Conservation (phyloP, 2,113 vertebrate genomes). For the Ciconia stormi region DNA sequence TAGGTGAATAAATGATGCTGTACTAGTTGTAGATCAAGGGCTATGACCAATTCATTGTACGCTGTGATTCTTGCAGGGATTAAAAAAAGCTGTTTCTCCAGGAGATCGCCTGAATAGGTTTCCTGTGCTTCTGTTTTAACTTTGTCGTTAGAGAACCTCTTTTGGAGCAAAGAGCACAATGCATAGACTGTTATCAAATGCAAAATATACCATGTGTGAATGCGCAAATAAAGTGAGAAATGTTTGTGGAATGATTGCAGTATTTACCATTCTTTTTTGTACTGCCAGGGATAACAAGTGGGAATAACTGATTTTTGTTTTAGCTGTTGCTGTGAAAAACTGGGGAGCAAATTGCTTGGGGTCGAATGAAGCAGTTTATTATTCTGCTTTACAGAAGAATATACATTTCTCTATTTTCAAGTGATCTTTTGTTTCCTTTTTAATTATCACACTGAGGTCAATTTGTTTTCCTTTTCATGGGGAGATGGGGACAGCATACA, state of each 20-base stretch:
- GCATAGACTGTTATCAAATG: constrained; percentile 40
- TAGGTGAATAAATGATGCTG: background rate
- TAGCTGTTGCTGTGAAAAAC: constrained; percentile 1
- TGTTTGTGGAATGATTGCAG: background rate
- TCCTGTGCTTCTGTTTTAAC: constrained; percentile 27
- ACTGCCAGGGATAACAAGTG: constrained; percentile 47
- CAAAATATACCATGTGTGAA: constrained; percentile 30
- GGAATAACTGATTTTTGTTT: constrained; percentile 33
- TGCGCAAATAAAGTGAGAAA: constrained; percentile 47
- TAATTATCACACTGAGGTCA: constrained; percentile 6
- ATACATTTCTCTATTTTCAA: constrained; percentile 15
- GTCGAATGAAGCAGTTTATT: background rate
- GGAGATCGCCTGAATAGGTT: background rate
- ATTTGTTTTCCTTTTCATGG: constrained; percentile 26
- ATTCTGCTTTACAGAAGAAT: background rate
- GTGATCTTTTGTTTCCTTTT: constrained; percentile 38
- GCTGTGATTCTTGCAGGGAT: background rate
- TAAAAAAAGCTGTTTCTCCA: background rate
- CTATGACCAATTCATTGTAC: background rate
- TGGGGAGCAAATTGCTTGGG: background rate
- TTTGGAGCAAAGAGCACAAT: background rate
- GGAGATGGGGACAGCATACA: background rate
- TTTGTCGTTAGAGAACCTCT: background rate
- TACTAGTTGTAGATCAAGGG: background rate
- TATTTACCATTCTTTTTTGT: constrained; percentile 39